Evolutionary conservation across 1,140 invertebrate species (phyloP).

Genomic region (Bombus pyrosoma): DNA sequence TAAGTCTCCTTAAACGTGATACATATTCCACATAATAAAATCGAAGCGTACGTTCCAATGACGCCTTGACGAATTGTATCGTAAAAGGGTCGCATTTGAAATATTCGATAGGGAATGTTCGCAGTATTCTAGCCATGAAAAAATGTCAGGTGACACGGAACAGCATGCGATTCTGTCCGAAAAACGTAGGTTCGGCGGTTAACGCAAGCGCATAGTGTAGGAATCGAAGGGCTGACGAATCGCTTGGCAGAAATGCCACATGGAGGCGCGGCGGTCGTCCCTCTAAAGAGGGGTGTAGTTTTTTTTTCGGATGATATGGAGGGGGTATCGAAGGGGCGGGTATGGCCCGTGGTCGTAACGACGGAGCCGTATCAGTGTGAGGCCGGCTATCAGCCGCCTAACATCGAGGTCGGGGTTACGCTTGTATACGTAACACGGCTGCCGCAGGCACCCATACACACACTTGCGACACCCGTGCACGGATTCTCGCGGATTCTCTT

Average conservation of each 20-base stretch:
- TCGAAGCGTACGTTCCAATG: not conserved
- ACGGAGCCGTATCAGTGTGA: slow-evolving; percentile 75
- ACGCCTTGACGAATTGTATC: too few species aligned
- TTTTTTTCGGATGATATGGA: slow-evolving; percentile 30
- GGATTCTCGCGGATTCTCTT: slow-evolving; percentile 36
- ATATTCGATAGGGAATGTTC: not conserved
- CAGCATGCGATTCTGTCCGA: not conserved
- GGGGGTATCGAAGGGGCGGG: slow-evolving; percentile 47
- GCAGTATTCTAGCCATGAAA: not conserved
- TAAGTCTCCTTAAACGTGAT: not conserved
- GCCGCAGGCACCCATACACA: slow-evolving; percentile 50
- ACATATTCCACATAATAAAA: not conserved
- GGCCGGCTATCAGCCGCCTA: slow-evolving; percentile 80
- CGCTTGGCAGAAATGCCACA: slow-evolving; percentile 24
- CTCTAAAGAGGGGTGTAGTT: slow-evolving; percentile 64
- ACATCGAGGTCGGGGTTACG: slow-evolving; percentile 75
- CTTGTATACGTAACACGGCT: slow-evolving; percentile 59
- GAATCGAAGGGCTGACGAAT: slow-evolving; percentile 36
- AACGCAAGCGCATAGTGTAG: not conserved
- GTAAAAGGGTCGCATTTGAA: not conserved
- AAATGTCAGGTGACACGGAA: not conserved
- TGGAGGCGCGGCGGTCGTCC: slow-evolving; percentile 40
- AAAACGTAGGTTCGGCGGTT: not conserved
- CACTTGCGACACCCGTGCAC: slow-evolving; percentile 23
- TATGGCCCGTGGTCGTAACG: slow-evolving; percentile 58